Base-by-base conservation (phyloP, 2,888 invertebrate genomes). In the Crematogaster levior region DNA sequence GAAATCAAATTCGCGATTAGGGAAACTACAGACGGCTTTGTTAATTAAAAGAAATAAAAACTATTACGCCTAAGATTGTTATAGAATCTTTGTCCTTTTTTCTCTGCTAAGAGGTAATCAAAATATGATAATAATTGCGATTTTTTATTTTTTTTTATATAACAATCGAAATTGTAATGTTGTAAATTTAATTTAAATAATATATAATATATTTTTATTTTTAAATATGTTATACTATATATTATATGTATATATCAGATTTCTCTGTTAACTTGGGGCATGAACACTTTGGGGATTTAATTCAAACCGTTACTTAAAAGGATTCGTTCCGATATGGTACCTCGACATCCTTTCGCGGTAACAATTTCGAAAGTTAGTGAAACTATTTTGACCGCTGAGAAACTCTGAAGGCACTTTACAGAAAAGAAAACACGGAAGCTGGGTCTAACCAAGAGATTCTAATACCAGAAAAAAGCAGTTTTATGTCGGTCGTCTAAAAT, bases 401-500 rank as follows among this genome's bases (percentile, higher is more conserved):
- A 86, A 87, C 90, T 83, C 68, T 51, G 37, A 53, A 82, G 37
- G 83, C 75, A 72, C 58, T 40, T 73, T 72, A 18, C 24, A 21
- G 46, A 68, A 66, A 79, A 83, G 48, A 72, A 82, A 83, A 88
- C 77, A 77, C 83, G 84, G 87, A 88, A 86, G 77, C 43, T n/a
- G 27, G 27, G 60, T 77, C 34, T 73, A 37, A 73, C 61, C n/a
- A 56, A 56, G 12, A 63, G 66, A 27, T 77, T 77, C 81, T 81
- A 73, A 79, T 30, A 53, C 66, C 24, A 70, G 81, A 82, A 85
- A 88, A 91, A 86, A 84, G 63, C 30, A 53, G 77, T 85, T 85
- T 90, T 90, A 86, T 87, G 87, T 84, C 77, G 90, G 83, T 84
- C 86, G 85, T 87, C 90, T 89, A 88, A 83, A 88, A 83, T 87